Evolutionary conservation across 1,140 invertebrate species (phyloP).

Genomic region (Globodera ellingtonae): DNA sequence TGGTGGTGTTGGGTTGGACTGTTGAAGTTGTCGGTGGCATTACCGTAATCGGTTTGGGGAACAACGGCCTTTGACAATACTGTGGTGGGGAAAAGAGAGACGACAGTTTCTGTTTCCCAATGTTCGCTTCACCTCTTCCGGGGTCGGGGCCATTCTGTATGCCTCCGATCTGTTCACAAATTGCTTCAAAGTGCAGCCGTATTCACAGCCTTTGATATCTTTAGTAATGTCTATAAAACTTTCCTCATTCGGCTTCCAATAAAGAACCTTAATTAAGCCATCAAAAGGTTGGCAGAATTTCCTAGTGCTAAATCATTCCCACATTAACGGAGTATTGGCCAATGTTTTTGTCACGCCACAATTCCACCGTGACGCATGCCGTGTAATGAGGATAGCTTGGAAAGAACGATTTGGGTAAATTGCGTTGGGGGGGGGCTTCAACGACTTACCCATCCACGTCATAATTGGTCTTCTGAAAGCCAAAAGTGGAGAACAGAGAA

Average conservation of each 20-base stretch:
- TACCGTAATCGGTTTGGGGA: background rate
- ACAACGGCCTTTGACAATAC: background rate
- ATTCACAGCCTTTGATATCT: constrained; percentile 24
- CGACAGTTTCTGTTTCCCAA: too few relatives aligned
- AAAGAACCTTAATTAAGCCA: constrained; percentile 28
- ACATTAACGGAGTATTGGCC: constrained; percentile 29
- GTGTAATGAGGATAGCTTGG: constrained; percentile 30
- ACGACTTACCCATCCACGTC: background rate
- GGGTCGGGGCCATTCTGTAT: constrained; percentile 24
- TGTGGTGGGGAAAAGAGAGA: background rate
- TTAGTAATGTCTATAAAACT: constrained; percentile 16
- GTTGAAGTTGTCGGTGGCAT: background rate
- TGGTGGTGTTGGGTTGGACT: background rate
- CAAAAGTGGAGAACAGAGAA: constrained; percentile 40
- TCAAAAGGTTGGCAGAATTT: background rate
- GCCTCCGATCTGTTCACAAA: constrained; percentile 22
- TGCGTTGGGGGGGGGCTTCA: too few relatives aligned
- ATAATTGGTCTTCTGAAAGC: constrained; percentile 21
- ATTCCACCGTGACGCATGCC: constrained; percentile 44
- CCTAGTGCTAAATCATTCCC: background rate
- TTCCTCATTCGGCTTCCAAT: constrained; percentile 28
- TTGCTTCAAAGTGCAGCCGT: constrained; percentile 29
- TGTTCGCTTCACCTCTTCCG: constrained; percentile 13
- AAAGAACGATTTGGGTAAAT: background rate
- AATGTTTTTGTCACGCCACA: constrained; percentile 28